These are phyloP conservation scores for Macaria liturata DNA, from an alignment of 2,888 invertebrate genomes.

Conservation along the genomic window DNA sequence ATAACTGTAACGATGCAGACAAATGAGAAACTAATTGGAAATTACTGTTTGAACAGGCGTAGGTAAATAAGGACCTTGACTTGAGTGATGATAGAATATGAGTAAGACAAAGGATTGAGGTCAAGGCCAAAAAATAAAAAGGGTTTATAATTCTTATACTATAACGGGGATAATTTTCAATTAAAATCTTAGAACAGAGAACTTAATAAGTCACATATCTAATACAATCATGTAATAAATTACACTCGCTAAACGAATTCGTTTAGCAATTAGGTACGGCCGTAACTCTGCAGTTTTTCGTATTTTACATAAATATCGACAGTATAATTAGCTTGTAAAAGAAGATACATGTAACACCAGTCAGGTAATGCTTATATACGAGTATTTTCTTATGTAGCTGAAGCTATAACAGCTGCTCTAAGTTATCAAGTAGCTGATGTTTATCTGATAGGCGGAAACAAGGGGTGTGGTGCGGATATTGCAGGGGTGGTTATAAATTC, in stretches of 20 bases:
- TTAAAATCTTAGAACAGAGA: too few relatives aligned
- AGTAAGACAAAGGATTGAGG: constrained; percentile 1
- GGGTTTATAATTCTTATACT: background rate
- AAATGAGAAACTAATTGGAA: background rate
- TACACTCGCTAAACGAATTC: background rate
- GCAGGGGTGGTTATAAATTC: constrained; percentile 1
- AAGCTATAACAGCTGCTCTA: constrained; percentile 6
- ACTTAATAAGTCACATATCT: too few relatives aligned
- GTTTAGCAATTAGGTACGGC: background rate
- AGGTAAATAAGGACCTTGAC: constrained; percentile 4
- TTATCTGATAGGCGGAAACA: constrained; percentile 5
- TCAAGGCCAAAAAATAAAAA: background rate
- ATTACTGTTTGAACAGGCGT: background rate
- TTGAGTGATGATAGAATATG: background rate
- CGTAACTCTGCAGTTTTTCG: background rate
- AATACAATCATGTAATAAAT: too few relatives aligned
- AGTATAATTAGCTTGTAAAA: background rate
- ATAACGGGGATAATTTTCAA: too few relatives aligned
- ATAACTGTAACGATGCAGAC: background rate
- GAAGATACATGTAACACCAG: background rate
- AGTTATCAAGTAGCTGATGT: constrained; percentile 5
- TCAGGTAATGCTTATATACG: constrained; percentile 11
- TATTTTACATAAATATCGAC: constrained; percentile 6
- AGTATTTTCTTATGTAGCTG: background rate
- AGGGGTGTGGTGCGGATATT: constrained; percentile 2